phyloP scores from a whole-genome alignment of 2,888 invertebrate genomes.

The Microctonus aethiopoides region DNA sequence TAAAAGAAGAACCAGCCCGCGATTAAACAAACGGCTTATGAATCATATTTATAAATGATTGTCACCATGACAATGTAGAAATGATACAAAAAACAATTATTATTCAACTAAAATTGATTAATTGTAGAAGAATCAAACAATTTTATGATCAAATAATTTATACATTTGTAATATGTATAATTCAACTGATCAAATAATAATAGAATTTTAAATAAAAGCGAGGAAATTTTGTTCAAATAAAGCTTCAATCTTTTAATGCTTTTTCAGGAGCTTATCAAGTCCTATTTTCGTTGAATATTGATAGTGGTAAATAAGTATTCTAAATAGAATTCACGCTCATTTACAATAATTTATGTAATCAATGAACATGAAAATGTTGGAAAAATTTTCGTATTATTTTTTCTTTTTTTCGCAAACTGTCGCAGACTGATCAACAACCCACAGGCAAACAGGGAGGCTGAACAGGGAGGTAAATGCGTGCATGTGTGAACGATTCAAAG shows the following conservation, averaged over 20 bases:
- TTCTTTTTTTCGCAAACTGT: background rate
- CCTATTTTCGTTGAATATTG: background rate
- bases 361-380: background rate
- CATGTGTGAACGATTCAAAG: slow-evolving; percentile 15
- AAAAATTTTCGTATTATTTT: background rate
- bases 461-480: background rate
- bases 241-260: background rate
- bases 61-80: background rate
- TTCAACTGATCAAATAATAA: background rate
- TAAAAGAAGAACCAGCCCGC: slow-evolving; percentile 5
- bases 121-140: background rate
- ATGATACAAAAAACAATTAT: background rate
- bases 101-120: background rate
- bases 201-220: background rate
- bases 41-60: background rate
- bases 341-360: background rate
- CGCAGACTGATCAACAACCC: background rate
- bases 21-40: background rate
- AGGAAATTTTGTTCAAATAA: background rate
- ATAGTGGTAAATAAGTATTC: background rate
- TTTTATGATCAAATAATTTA: background rate
- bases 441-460: background rate
- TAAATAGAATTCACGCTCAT: background rate
- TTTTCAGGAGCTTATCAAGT: background rate
- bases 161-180: background rate